Conservation (phyloP, 2,797 vertebrate genomes). For the Rhadinocentrus ornatus region DNA sequence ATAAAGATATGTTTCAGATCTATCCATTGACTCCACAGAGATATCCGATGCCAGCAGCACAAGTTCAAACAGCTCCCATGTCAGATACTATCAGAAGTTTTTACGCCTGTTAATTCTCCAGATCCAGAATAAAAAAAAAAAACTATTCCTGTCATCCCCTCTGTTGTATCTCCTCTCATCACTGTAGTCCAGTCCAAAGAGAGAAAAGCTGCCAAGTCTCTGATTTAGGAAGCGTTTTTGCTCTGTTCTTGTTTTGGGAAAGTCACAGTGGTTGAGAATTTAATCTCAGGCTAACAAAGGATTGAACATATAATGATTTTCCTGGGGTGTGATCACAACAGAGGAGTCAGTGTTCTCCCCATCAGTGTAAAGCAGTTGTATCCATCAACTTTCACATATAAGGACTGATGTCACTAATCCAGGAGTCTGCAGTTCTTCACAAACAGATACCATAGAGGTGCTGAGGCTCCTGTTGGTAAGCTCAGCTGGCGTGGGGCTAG, state of each 20-base stretch:
- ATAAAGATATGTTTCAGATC: constrained; percentile 58
- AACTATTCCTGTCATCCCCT: constrained; percentile 13
- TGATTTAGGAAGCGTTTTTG: constrained; percentile 72
- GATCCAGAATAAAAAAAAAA: constrained; percentile 5
- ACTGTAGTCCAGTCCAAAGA: constrained; percentile 50
- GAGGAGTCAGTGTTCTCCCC: constrained; percentile 36
- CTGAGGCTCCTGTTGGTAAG: constrained; percentile 30
- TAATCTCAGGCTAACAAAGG: constrained; percentile 46
- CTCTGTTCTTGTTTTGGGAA: constrained; percentile 56
- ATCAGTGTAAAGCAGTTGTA: constrained; percentile 25
- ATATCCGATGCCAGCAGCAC: constrained; percentile 11
- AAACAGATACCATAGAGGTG: constrained; percentile 27
- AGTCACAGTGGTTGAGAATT: constrained; percentile 76
- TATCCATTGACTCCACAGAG: constrained; percentile 28
- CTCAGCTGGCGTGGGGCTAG: constrained; percentile 70
- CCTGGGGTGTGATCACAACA: constrained; percentile 35
- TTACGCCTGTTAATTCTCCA: constrained; percentile 9
- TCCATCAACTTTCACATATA: constrained; percentile 24
- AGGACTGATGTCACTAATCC: constrained; percentile 24
- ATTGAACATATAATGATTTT: constrained; percentile 49
- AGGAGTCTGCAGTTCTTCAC: constrained; percentile 45
- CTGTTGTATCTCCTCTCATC: constrained; percentile 27
- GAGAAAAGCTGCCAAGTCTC: constrained; percentile 64
- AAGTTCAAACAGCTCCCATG: constrained; percentile 13
- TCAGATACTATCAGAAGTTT: constrained; percentile 20